These are phyloP conservation scores for Scaptomyza hsui DNA, from an alignment of 1,140 invertebrate genomes.

Conservation along the genomic window DNA sequence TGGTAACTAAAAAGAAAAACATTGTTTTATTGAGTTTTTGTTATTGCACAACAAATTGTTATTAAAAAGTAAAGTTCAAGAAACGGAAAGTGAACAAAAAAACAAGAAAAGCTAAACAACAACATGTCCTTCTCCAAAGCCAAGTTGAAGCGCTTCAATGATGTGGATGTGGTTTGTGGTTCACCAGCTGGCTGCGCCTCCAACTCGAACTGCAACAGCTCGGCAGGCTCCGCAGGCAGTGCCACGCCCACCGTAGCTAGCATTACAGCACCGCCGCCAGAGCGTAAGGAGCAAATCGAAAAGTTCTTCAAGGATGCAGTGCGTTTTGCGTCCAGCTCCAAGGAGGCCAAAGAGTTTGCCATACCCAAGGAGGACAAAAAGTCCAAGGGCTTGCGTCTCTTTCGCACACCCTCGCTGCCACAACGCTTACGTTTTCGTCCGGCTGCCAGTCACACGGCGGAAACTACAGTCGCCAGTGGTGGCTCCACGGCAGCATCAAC, in stretches of 20 bases:
- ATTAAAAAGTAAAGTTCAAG: constrained; percentile 18
- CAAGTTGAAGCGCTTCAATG: constrained; percentile 83
- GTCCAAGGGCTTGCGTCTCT: constrained; percentile 74
- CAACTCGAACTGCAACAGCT: constrained; percentile 47
- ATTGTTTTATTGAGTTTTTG: constrained; percentile 68
- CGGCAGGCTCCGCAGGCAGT: constrained; percentile 61
- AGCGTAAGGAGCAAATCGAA: constrained; percentile 82
- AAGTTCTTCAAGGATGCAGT: constrained; percentile 83
- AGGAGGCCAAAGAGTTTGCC: constrained; percentile 81
- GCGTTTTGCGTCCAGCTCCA: constrained; percentile 71
- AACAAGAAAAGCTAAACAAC: constrained; percentile 8
- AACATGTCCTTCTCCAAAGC: constrained; percentile 82
- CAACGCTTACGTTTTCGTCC: constrained; percentile 80
- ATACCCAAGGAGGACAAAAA: constrained; percentile 83
- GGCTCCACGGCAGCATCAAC: constrained; percentile 73
- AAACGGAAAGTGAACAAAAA: constrained; percentile 10
- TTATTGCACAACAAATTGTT: constrained; percentile 56
- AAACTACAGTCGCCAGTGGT: constrained; percentile 34
- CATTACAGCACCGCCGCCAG: constrained; percentile 41
- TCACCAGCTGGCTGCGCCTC: constrained; percentile 62
- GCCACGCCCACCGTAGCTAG: constrained; percentile 56
- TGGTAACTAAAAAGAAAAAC: constrained; percentile 34
- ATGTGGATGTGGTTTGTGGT: constrained; percentile 74
- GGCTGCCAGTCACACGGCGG: constrained; percentile 57
- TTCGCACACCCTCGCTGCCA: constrained; percentile 80